Conservation (phyloP, 2,888 invertebrate species). For the Zootermopsis nevadensis region DNA sequence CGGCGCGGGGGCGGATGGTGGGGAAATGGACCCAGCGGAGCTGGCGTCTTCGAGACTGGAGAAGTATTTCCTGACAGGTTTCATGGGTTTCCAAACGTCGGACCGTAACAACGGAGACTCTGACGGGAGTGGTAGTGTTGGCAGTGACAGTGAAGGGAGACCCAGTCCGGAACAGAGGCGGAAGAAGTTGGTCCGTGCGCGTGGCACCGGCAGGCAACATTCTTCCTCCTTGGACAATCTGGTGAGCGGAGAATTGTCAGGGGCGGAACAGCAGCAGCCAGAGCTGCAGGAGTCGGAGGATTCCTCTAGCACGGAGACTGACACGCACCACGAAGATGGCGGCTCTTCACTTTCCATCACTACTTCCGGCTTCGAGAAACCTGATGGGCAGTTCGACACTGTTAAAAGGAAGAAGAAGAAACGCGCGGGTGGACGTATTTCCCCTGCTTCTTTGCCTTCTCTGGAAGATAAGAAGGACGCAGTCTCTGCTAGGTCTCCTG, state of each 20-base stretch:
- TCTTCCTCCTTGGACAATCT: slow-evolving; percentile 81
- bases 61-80: slow-evolving; percentile 89
- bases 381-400: slow-evolving; percentile 82
- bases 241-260: slow-evolving; percentile 60
- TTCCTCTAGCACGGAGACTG: slow-evolving; percentile 75
- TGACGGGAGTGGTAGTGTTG: slow-evolving; percentile 80
- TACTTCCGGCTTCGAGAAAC: slow-evolving; percentile 60
- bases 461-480: slow-evolving; percentile 26
- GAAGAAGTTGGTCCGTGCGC: slow-evolving; percentile 82
- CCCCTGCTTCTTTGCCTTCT: slow-evolving; percentile 19
- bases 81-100: slow-evolving; percentile 84
- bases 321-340: slow-evolving; percentile 68
- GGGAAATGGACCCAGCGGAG: slow-evolving; percentile 71
- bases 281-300: slow-evolving; percentile 61
- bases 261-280: slow-evolving; percentile 73
- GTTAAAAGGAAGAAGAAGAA: slow-evolving; percentile 86
- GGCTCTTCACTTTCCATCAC: slow-evolving; percentile 47
- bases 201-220: slow-evolving; percentile 85
- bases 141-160: slow-evolving; percentile 89
- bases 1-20: slow-evolving; percentile 60
- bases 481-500: slow-evolving; percentile 2
- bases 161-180: slow-evolving; percentile 89
- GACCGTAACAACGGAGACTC: slow-evolving; percentile 72
- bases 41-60: slow-evolving; percentile 86
- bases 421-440: slow-evolving; percentile 58